Evolutionary conservation across 2,113 vertebrate species (phyloP).

Genomic region (Patagioenas fasciata): DNA sequence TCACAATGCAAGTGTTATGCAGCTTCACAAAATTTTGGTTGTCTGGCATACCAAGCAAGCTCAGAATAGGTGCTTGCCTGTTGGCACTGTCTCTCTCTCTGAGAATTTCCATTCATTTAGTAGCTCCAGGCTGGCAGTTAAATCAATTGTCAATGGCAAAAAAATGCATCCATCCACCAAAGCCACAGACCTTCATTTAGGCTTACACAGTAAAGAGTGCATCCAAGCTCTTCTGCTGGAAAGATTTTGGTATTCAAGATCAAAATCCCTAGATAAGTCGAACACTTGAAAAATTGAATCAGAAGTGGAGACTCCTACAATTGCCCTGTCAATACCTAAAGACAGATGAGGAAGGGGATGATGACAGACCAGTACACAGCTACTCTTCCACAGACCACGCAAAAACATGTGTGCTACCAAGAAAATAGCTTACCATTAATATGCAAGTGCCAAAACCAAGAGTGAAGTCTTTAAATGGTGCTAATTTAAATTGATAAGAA

Average conservation of each 20-base stretch:
- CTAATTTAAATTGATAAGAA: background rate
- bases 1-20: background rate
- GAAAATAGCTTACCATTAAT: background rate
- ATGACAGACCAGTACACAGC: background rate
- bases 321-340: background rate
- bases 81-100: background rate
- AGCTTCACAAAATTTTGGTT: slow-evolving; percentile 4
- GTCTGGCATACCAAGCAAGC: background rate
- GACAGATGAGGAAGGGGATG: background rate
- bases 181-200: background rate
- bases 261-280: background rate
- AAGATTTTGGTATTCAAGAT: background rate
- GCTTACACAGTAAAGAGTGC: background rate
- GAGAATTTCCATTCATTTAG: slow-evolving; percentile 29
- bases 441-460: background rate
- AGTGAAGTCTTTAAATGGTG: background rate
- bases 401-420: background rate
- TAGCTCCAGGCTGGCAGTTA: background rate
- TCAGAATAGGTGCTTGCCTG: background rate
- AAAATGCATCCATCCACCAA: background rate
- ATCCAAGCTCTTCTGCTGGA: background rate
- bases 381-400: background rate
- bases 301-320: background rate
- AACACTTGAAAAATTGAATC: background rate
- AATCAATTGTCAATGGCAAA: background rate